Percentiles rank a stretch among this genome's conserved stretches.
These are phyloP conservation scores for Pissodes strobi DNA, from an alignment of 1,140 invertebrate species.

Conservation along the genomic window DNA sequence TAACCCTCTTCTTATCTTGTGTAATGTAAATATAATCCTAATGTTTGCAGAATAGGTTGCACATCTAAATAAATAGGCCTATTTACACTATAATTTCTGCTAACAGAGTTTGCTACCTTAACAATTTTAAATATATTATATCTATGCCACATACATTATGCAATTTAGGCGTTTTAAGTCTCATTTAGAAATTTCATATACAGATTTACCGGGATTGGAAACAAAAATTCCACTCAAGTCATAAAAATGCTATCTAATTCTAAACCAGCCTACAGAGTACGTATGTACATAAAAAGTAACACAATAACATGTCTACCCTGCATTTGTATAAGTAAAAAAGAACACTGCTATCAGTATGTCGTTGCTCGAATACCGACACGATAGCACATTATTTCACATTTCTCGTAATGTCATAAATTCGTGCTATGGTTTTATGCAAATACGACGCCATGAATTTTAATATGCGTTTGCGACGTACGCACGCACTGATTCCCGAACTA, in stretches of 20 bases:
- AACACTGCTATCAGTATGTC: conserved; percentile 23
- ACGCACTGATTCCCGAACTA: conserved; percentile 22
- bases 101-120: too few relatives aligned
- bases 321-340: conserved; percentile 22
- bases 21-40: too few relatives aligned
- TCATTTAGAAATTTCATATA: too few relatives aligned
- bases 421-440: conserved; percentile 32
- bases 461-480: conserved; percentile 30
- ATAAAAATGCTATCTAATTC: not conserved
- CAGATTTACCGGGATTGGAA: not conserved
- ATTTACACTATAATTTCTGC: too few relatives aligned
- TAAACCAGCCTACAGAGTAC: too few relatives aligned
- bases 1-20: too few relatives aligned
- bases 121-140: too few relatives aligned
- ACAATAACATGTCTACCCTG: conserved; percentile 14
- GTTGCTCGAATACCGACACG: conserved; percentile 35
- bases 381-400: conserved; percentile 29
- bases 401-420: conserved; percentile 34
- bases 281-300: conserved; percentile 4
- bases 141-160: too few relatives aligned
- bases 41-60: too few relatives aligned
- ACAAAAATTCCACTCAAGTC: not conserved
- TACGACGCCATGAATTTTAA: conserved; percentile 30
- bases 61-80: too few relatives aligned
- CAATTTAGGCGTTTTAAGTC: too few relatives aligned